Conservation (phyloP, 2,888 invertebrate genomes). For the Microdon myrmicae region DNA sequence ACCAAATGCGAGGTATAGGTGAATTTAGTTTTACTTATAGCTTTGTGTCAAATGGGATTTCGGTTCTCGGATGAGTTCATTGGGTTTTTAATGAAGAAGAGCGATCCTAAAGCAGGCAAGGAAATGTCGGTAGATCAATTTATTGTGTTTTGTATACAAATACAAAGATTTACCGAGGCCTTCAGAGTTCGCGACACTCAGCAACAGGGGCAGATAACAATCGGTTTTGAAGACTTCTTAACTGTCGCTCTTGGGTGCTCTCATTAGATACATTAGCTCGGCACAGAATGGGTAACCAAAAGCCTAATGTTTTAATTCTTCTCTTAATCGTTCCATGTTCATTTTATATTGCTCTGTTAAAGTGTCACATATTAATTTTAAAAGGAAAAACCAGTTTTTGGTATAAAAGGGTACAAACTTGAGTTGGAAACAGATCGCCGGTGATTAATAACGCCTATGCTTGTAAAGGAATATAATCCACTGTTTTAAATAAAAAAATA, state of each 20-base stretch:
- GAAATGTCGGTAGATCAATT: conserved; percentile 86
- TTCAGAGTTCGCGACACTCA: conserved; percentile 83
- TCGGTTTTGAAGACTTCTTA: conserved; percentile 92
- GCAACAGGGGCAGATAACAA: conserved; percentile 83
- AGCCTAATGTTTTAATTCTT: too few species aligned
- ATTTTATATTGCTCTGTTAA: too few species aligned
- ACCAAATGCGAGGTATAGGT: neutral
- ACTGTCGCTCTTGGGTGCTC: conserved; percentile 82
- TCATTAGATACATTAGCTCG: conserved; percentile 35
- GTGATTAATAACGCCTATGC: too few species aligned
- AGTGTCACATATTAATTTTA: too few species aligned
- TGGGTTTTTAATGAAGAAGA: conserved; percentile 75
- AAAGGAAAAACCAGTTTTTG: too few species aligned
- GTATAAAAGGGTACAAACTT: too few species aligned
- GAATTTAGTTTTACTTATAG: conserved; percentile 67
- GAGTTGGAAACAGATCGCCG: too few species aligned
- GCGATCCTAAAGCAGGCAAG: conserved; percentile 73
- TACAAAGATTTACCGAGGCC: conserved; percentile 88
- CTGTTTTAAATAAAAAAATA: too few species aligned
- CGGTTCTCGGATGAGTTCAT: conserved; percentile 83
- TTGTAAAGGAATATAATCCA: too few species aligned
- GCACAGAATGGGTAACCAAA: too few species aligned
- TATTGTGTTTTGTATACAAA: conserved; percentile 88
- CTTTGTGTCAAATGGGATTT: conserved; percentile 89
- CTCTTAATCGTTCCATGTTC: too few species aligned